phyloP scores from a whole-genome alignment of 1,140 invertebrate species.

The Acromyrmex charruanus region DNA sequence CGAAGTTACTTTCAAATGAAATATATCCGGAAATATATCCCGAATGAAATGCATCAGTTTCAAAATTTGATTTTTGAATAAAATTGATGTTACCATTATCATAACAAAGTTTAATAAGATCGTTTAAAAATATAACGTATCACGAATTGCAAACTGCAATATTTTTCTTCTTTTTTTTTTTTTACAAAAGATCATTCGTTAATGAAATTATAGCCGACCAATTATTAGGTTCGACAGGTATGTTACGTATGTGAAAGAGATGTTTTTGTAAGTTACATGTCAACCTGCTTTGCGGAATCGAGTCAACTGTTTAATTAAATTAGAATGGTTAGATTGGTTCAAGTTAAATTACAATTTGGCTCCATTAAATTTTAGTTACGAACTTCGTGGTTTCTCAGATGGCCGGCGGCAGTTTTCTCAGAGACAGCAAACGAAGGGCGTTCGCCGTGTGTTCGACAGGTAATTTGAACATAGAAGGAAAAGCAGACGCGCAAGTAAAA shows the following conservation, averaged over 20 bases:
- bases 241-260: not conserved
- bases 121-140: not conserved
- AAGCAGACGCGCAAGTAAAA: not conserved
- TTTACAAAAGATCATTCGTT: not conserved
- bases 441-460: conserved; percentile 16
- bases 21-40: too few relatives aligned
- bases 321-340: conserved; percentile 59
- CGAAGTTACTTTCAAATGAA: not conserved
- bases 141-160: too few relatives aligned
- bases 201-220: not conserved
- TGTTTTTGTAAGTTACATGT: not conserved
- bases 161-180: not conserved
- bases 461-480: conserved; percentile 7
- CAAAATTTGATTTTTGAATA: not conserved
- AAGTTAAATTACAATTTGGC: conserved; percentile 72
- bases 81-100: not conserved
- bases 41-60: not conserved
- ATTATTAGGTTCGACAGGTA: not conserved
- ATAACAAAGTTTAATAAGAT: not conserved
- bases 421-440: conserved; percentile 25
- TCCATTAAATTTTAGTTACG: conserved; percentile 67
- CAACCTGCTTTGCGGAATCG: too few relatives aligned
- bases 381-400: conserved; percentile 32
- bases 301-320: conserved; percentile 63
- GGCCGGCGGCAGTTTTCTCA: not conserved